These are phyloP conservation scores for Rhynchomys soricoides DNA, from an alignment of 2,113 vertebrate species.

Conservation along the genomic window DNA sequence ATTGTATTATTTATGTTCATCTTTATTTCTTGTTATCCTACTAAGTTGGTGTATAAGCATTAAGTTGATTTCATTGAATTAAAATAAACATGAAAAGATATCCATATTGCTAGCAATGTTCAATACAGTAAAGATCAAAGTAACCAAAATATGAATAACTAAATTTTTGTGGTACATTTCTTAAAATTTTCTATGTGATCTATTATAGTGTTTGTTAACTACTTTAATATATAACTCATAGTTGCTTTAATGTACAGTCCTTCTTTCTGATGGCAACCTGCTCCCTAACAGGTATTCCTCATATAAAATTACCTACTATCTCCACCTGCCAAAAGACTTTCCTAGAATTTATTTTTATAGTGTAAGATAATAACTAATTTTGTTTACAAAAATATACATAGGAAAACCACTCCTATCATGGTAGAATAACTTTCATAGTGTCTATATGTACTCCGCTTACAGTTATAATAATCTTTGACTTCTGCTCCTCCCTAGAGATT, in stretches of 20 bases:
- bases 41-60: neutral
- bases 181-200: constrained; percentile 30
- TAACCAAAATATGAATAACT: constrained; percentile 30
- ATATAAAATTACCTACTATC: constrained; percentile 24
- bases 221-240: constrained; percentile 39
- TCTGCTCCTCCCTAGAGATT: neutral
- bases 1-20: neutral
- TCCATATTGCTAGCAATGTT: constrained; percentile 29
- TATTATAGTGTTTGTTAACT: constrained; percentile 9
- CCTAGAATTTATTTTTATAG: constrained; percentile 37
- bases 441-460: neutral
- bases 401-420: constrained; percentile 26
- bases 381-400: constrained; percentile 37
- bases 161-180: neutral
- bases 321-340: neutral
- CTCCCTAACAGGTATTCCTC: constrained; percentile 21
- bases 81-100: neutral
- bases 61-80: neutral
- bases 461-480: constrained; percentile 42
- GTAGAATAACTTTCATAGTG: neutral
- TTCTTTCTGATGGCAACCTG: neutral
- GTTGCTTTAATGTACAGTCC: neutral
- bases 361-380: constrained; percentile 19
- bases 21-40: neutral
- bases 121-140: constrained; percentile 7